Percentiles rank a stretch among this genome's conserved stretches.
Evolutionary conservation across 2,888 invertebrate genomes (phyloP).

Genomic region (Coelogynopora nodosa): DNA sequence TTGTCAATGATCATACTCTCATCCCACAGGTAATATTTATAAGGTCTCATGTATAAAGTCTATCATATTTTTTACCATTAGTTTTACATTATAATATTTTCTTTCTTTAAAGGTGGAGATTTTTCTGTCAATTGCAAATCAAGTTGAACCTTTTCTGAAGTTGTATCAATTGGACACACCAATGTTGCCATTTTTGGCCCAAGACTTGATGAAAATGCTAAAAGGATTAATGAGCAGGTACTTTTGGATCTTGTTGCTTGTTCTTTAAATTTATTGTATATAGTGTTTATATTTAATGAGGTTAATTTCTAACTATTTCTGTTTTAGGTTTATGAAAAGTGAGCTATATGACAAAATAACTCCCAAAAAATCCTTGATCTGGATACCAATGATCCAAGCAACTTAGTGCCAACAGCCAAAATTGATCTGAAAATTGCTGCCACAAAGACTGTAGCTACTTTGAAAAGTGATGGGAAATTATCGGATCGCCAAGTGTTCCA

Average conservation of each 20-base stretch:
- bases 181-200: background rate
- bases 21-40: too few relatives aligned
- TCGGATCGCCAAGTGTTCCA: background rate
- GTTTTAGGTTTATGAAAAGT: too few relatives aligned
- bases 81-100: too few relatives aligned
- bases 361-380: background rate
- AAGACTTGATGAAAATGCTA: background rate
- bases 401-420: background rate
- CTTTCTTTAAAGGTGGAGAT: background rate
- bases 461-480: background rate
- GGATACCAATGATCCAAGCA: background rate
- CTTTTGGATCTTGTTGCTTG: background rate
- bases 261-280: background rate
- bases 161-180: background rate
- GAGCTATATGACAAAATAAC: too few relatives aligned
- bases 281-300: background rate
- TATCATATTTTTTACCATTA: too few relatives aligned
- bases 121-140: background rate
- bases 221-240: background rate
- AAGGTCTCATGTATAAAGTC: too few relatives aligned
- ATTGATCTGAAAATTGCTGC: background rate
- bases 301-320: too few relatives aligned
- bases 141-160: background rate
- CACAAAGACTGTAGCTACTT: background rate
- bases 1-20: too few relatives aligned